Evolutionary conservation across 2,888 invertebrate species (phyloP).

Genomic region (Periphyllus acericola): DNA sequence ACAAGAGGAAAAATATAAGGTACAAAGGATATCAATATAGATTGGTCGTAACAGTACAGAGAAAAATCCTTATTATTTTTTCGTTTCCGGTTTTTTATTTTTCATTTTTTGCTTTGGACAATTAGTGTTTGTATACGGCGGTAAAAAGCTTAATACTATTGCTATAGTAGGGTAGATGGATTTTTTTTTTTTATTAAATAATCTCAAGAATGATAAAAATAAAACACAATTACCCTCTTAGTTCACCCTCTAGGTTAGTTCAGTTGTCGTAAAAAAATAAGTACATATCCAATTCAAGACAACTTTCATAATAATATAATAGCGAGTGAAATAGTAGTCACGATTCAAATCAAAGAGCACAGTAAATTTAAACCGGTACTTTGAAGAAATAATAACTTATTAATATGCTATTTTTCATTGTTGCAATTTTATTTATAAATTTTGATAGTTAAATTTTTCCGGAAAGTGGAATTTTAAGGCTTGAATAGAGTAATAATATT

Average conservation of each 20-base stretch:
- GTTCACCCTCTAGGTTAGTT: background rate
- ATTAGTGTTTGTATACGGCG: background rate
- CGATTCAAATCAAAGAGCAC: background rate
- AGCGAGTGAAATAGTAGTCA: background rate
- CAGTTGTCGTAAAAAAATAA: background rate
- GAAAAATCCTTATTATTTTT: background rate
- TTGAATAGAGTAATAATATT: too few species aligned
- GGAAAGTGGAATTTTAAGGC: too few species aligned
- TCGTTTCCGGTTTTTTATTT: background rate
- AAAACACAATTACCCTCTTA: background rate
- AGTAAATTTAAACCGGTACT: background rate
- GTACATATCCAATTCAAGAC: background rate
- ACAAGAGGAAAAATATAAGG: background rate
- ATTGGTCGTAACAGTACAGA: background rate
- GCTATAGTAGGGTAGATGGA: background rate
- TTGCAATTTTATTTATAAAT: background rate
- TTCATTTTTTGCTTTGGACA: background rate
- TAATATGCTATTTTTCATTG: background rate
- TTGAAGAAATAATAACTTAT: background rate
- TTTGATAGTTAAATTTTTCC: too few species aligned
- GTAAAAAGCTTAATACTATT: background rate
- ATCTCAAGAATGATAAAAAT: conserved; percentile 6
- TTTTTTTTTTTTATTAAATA: background rate
- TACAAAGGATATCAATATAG: background rate
- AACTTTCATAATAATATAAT: conserved; percentile 12